Percentiles rank a stretch among this genome's conserved stretches.
Evolutionary conservation across 1,140 invertebrate species (phyloP).

Genomic region (Melipona quadrifasciata): DNA sequence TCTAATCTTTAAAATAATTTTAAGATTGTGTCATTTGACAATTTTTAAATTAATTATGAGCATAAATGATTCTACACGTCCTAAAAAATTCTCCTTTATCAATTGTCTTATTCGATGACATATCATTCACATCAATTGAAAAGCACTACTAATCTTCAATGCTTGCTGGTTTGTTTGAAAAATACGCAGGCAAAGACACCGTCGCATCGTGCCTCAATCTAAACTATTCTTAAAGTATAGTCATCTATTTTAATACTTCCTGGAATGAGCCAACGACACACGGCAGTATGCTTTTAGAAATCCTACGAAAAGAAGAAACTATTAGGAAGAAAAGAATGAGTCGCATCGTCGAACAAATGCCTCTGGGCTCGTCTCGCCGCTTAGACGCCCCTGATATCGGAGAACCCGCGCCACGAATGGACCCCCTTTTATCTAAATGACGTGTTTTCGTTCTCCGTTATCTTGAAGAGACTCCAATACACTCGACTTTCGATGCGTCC

Average conservation of each 20-base stretch:
- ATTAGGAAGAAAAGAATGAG: background rate
- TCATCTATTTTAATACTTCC: slow-evolving; percentile 49
- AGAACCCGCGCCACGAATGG: slow-evolving; percentile 55
- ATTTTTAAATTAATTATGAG: too few relatives aligned
- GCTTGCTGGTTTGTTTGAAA: background rate
- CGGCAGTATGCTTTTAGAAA: slow-evolving; percentile 52
- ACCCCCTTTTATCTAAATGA: slow-evolving; percentile 75
- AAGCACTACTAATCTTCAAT: background rate
- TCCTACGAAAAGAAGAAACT: background rate
- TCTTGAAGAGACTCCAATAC: slow-evolving; percentile 72
- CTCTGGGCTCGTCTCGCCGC: slow-evolving; percentile 58
- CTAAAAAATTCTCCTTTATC: background rate
- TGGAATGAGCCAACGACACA: slow-evolving; percentile 53
- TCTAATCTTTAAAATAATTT: too few relatives aligned
- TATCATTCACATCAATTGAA: background rate
- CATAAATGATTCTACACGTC: background rate
- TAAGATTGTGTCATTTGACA: background rate
- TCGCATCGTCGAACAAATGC: slow-evolving; percentile 57
- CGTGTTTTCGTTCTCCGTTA: slow-evolving; percentile 74
- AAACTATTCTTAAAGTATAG: slow-evolving; percentile 25
- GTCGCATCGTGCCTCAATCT: background rate
- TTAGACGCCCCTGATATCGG: slow-evolving; percentile 64
- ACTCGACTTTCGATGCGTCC: slow-evolving; percentile 65
- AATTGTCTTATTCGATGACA: background rate
- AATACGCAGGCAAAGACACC: background rate